Conservation (phyloP, 2,888 invertebrate species). For the Chrysopilus asiliformis region DNA sequence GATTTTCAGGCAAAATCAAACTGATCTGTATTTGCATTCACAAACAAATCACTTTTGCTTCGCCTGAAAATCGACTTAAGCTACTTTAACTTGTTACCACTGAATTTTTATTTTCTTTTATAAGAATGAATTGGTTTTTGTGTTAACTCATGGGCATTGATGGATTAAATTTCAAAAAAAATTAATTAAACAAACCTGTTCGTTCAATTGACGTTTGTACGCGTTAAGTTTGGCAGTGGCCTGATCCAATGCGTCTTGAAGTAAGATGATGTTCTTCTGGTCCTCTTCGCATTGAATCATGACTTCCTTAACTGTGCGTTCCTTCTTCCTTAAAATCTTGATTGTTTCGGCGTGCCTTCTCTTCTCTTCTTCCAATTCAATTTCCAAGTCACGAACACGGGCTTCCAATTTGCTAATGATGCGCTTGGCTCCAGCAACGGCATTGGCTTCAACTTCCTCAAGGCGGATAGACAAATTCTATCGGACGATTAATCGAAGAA, state of each 20-base stretch:
- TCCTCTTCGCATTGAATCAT: constrained; percentile 93
- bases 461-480: constrained; percentile 78
- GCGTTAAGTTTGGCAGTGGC: constrained; percentile 73
- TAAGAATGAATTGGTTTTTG: no score
- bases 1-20: no score
- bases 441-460: constrained; percentile 94
- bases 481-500: constrained; percentile 12
- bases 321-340: constrained; percentile 96
- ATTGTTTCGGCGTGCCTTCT: constrained; percentile 94
- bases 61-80: no score
- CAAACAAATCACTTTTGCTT: no score
- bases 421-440: constrained; percentile 90
- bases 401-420: constrained; percentile 97
- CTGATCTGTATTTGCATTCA: no score
- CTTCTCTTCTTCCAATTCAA: constrained; percentile 92
- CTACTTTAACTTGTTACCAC: no score
- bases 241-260: constrained; percentile 85
- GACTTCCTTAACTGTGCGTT: constrained; percentile 90
- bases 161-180: no score
- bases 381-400: constrained; percentile 84
- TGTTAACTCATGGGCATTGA: no score
- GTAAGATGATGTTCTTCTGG: constrained; percentile 84
- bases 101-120: no score
- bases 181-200: constrained; percentile 56
- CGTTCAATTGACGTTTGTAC: constrained; percentile 91